A percentile compares a stretch with the other conserved stretches of the same genome.
Conservation (phyloP, 2,888 invertebrate species). For the Phyllotreta cruciferae region DNA sequence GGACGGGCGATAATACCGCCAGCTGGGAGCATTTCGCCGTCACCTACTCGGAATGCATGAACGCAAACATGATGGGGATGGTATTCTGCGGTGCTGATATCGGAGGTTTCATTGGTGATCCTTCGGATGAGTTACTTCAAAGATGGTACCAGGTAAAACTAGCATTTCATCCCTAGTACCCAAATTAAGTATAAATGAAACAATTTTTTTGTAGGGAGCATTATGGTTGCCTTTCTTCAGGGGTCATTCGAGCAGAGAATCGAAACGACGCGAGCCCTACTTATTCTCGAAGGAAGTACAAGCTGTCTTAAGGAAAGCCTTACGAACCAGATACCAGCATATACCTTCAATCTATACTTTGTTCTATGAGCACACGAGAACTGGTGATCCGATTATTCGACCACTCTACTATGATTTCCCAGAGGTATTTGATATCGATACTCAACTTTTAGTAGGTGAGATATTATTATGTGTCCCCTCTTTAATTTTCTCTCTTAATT, state of each 20-base stretch:
- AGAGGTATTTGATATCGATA: constrained; percentile 77
- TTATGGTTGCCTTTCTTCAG: constrained; percentile 95
- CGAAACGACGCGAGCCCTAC: constrained; percentile 95
- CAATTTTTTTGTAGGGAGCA: constrained; percentile 69
- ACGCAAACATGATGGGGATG: constrained; percentile 74
- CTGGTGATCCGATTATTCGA: constrained; percentile 85
- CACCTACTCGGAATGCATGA: constrained; percentile 89
- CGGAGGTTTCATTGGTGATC: constrained; percentile 95
- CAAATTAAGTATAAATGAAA: neutral
- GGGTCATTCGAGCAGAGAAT: constrained; percentile 93
- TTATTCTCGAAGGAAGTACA: constrained; percentile 77
- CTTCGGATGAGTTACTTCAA: constrained; percentile 85
- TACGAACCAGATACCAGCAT: constrained; percentile 82
- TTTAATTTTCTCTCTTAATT: no score
- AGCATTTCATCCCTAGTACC: neutral
- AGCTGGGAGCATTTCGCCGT: constrained; percentile 90
- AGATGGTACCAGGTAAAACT: constrained; percentile 68
- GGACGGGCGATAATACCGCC: constrained; percentile 97
- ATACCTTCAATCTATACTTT: constrained; percentile 89
- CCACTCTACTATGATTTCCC: constrained; percentile 92
- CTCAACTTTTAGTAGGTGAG: constrained; percentile 74
- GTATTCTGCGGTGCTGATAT: constrained; percentile 95
- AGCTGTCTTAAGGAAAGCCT: constrained; percentile 66
- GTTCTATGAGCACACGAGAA: constrained; percentile 85
- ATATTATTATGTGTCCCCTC: no score